Base-by-base conservation (phyloP, 1,140 invertebrate genomes). In the Cotesia vestalis region DNA sequence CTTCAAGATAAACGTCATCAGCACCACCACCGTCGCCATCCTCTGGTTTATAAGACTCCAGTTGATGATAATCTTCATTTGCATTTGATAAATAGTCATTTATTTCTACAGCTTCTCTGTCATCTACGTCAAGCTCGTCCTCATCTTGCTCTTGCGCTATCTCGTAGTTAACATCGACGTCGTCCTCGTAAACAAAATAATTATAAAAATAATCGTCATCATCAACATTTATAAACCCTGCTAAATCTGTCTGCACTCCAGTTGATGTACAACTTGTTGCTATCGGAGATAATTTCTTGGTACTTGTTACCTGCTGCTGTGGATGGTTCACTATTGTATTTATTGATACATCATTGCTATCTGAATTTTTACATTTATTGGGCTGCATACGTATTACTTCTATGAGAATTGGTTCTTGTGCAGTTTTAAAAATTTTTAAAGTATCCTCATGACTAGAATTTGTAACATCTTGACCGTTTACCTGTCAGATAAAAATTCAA, bases 391-490 rank as follows among this genome's bases (percentile, higher is more conserved):
- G 87, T 46, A 92, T 84, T 27, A 93, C 91, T 83, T 93, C 91
- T 38, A 93, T 91, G 70, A 92, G 88, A 77, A 93, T 92, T 62
- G 91, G 92, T 80, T 93, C 92, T 76, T 91, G 87, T 11, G 92
- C 91, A 73, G 89, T 88, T 74, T 91, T 88, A 85, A 93, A 93
- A 76, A 89, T 91, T 79, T 90, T 89, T 71, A 93, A 91, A 46
- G 92, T 92, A 80, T 93, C 92, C 80, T 91, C 90, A 83, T 92
- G 91, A 69, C 89, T 88, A 80, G 89, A 88, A 77, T 89, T 89
- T 75, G 90, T 92, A 72, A 93, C 88, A 83, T 93, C 92, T 77
- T 88, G 89, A 68, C 92, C 92, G 86, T 93, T 93, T 71, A 93
- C 90, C 92, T 93, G 82, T 27, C 27, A 14, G 83, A 83, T 67